Percentiles rank a stretch among this genome's conserved stretches.
Conservation (phyloP, 2,113 vertebrate genomes). For the Semicossyphus pulcher region DNA sequence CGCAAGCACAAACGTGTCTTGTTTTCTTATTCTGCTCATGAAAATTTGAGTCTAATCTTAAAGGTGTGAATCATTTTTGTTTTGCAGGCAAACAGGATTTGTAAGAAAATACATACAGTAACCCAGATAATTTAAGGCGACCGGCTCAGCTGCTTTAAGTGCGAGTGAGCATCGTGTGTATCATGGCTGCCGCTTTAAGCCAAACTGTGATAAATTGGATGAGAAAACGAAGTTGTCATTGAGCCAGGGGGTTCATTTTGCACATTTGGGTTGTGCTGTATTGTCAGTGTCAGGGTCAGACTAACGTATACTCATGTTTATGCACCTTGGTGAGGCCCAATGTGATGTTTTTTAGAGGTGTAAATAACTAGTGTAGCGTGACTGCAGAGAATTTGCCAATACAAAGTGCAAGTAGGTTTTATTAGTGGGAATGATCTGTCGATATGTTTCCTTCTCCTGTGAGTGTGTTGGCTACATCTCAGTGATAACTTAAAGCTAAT, state of each 20-base stretch:
- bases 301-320: slow-evolving; percentile 27
- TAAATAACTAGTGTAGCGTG: slow-evolving; percentile 16
- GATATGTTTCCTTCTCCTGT: slow-evolving; percentile 52
- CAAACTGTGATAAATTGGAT: slow-evolving; percentile 62
- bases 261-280: slow-evolving; percentile 36
- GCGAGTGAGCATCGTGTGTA: slow-evolving; percentile 33
- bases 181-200: slow-evolving; percentile 49
- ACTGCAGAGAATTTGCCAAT: slow-evolving; percentile 59
- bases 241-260: slow-evolving; percentile 47
- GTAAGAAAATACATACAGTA: slow-evolving; percentile 22
- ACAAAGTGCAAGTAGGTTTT: slow-evolving; percentile 43
- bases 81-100: slow-evolving; percentile 27
- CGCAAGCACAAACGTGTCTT: slow-evolving; percentile 14
- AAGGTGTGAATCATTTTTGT: slow-evolving; percentile 24
- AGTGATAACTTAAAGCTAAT: slow-evolving; percentile 66
- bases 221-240: slow-evolving; percentile 62
- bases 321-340: slow-evolving; percentile 4
- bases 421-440: slow-evolving; percentile 63
- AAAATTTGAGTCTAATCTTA: neutral
- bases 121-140: slow-evolving; percentile 41
- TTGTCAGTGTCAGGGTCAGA: slow-evolving; percentile 35
- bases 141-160: slow-evolving; percentile 32
- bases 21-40: neutral
- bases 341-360: slow-evolving; percentile 19
- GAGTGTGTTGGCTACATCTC: slow-evolving; percentile 48